These are phyloP conservation scores for Bucorvus abyssinicus DNA, from an alignment of 2,797 vertebrate species.

Conservation along the genomic window DNA sequence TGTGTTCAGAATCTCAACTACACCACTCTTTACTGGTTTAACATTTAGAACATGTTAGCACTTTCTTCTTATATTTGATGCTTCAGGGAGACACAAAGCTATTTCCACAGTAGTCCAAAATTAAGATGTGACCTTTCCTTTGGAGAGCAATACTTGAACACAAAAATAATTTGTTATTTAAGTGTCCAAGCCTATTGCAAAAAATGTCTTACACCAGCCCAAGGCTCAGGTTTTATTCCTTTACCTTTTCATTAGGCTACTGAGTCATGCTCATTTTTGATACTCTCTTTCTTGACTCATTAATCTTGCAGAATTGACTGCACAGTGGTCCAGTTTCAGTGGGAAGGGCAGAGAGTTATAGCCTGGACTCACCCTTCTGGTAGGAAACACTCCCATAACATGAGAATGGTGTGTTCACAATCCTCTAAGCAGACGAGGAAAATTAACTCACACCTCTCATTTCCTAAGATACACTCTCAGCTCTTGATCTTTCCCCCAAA, in stretches of 20 bases:
- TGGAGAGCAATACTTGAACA: neutral
- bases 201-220: neutral
- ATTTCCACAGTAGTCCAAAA: neutral
- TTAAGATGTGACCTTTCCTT: neutral
- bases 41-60: neutral
- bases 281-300: neutral
- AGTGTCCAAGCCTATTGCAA: neutral
- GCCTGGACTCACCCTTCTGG: neutral
- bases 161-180: neutral
- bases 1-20: neutral
- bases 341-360: neutral
- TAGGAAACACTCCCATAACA: neutral
- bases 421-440: neutral
- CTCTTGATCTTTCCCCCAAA: neutral
- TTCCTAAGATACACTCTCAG: neutral
- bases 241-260: neutral
- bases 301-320: neutral
- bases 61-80: neutral
- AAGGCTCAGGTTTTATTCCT: neutral
- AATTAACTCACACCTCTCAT: neutral
- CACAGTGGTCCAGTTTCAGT: neutral
- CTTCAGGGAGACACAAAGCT: neutral
- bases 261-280: neutral
- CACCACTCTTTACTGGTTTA: neutral
- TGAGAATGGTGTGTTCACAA: neutral